These are phyloP conservation scores for Myotis davidii DNA, from an alignment of 2,113 vertebrate species.

Conservation along the genomic window DNA sequence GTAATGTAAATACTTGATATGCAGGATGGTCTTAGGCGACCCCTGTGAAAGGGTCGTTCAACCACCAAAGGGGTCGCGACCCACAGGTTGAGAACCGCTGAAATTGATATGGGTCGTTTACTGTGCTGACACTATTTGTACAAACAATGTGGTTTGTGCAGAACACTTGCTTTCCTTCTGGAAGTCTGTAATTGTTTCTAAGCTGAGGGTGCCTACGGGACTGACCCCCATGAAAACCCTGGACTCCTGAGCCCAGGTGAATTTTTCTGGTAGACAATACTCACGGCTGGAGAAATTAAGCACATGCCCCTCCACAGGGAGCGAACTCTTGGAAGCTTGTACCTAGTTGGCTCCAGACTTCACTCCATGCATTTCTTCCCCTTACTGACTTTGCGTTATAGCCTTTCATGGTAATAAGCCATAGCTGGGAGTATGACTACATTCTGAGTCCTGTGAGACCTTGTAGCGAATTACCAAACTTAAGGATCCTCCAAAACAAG, in stretches of 20 bases:
- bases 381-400: background rate
- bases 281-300: background rate
- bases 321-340: background rate
- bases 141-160: background rate
- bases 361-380: background rate
- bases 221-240: background rate
- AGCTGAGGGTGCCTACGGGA: background rate
- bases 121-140: background rate
- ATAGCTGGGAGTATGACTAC: background rate
- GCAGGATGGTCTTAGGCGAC: no score
- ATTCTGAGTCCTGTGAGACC: background rate
- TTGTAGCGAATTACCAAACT: background rate
- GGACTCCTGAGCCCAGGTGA: background rate
- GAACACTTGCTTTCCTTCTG: background rate
- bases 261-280: background rate
- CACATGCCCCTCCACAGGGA: background rate
- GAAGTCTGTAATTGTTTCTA: background rate
- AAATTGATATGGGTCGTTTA: background rate
- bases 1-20: no score
- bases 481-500: background rate
- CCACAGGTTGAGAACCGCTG: no score
- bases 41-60: no score
- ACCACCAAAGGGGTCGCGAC: no score
- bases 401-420: background rate
- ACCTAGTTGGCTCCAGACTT: background rate